Evolutionary conservation across 2,797 vertebrate genomes (phyloP), one percentile per base, ranked within the genome.

Genomic region (Lophotriccus pileatus): DNA sequence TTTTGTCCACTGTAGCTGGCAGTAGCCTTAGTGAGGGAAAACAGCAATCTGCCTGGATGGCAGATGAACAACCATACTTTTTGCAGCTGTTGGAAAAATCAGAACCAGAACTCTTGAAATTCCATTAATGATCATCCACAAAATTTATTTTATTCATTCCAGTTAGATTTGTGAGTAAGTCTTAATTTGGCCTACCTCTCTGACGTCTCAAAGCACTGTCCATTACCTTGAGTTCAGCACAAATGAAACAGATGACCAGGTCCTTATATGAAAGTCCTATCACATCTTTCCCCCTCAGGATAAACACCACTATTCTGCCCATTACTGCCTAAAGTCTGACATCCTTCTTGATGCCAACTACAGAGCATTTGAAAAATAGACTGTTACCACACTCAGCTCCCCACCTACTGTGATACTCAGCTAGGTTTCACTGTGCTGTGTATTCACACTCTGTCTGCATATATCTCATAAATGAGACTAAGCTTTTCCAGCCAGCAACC

Each of bases 21-120:
- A 63, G 62, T n/a, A 78, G 50, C 27, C 27, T 74, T 89, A 84
- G 58, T n/a, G 64, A 47, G 36, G 47, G 39, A 84, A 58, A 86
- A 76, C 12, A 67, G 47, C 32, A 69, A 8, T 41, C 60, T 89
- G 93, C 52, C 76, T 74, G 58, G 39, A 77, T 59, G 37, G 72
- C 60, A 87, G 59, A 85, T 49, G 67, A 89, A 70, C 47, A 55
- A 24, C 4, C 43, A 43, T 16, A 73, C 32, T 73, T 28, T 43
- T 56, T 49, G 44, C 78, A 95, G 91, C 68, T 93, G 72, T 39
- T 87, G 37, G 78, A 87, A 95, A 90, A 93, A 85, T 64, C 28
- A 76, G 81, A 93, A 64, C 41, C 80, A 87, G 78, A 90, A 76
- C 39, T 36, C 72, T 22, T 52, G 55, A 79, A 74, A 90, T 73